Conservation (phyloP, 2,797 vertebrate species). For the Paedocypris micromegethes region DNA sequence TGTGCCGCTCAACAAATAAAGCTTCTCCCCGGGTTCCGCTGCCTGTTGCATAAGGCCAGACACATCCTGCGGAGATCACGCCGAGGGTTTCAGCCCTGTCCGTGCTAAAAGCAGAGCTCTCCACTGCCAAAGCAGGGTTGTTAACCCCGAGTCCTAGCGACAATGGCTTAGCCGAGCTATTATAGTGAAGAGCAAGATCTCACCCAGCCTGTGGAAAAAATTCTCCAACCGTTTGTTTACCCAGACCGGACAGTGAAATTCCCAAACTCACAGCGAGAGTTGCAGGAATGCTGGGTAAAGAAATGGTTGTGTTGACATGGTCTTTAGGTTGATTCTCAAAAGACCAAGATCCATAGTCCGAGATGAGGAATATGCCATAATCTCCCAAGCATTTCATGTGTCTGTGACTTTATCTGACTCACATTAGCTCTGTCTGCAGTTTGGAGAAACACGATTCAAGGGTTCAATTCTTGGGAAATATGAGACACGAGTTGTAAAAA, state of each 20-base stretch:
- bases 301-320: no score
- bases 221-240: slow-evolving; percentile 7
- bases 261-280: neutral
- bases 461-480: no score
- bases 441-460: no score
- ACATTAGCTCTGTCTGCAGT: no score
- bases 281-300: slow-evolving; percentile 7
- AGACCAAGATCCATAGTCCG: no score
- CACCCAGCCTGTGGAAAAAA: slow-evolving; percentile 14
- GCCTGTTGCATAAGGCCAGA: slow-evolving; percentile 11
- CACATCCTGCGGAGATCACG: slow-evolving; percentile 14
- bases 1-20: slow-evolving; percentile 14
- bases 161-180: slow-evolving; percentile 14
- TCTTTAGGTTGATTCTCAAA: no score
- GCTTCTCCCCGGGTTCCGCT: slow-evolving; percentile 3
- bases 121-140: slow-evolving; percentile 4
- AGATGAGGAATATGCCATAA: no score
- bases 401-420: no score
- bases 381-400: no score
- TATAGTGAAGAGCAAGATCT: slow-evolving; percentile 9
- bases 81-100: slow-evolving; percentile 18
- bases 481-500: no score
- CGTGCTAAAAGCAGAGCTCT: slow-evolving; percentile 5
- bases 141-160: slow-evolving; percentile 1
- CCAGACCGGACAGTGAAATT: slow-evolving; percentile 19